These are phyloP conservation scores for Hipposideros armiger DNA, from an alignment of 2,113 vertebrate genomes.

Conservation along the genomic window DNA sequence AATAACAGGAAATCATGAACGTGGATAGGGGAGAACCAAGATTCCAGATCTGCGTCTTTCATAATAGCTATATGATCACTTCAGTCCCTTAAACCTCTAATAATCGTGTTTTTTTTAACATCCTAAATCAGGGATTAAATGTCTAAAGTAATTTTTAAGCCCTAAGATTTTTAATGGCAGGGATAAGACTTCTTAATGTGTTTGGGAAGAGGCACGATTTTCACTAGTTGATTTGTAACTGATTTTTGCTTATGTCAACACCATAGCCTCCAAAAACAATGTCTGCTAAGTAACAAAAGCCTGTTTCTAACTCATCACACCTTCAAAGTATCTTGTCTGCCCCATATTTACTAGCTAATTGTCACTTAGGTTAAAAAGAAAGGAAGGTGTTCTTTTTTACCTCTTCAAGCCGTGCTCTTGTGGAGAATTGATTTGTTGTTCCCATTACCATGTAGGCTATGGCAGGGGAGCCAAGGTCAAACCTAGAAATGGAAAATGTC, in stretches of 20 bases:
- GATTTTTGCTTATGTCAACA: background rate
- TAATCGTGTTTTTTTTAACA: background rate
- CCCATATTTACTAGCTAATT: background rate
- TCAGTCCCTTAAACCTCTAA: too few relatives aligned
- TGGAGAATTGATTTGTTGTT: slow-evolving; percentile 92
- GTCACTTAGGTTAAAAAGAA: slow-evolving; percentile 26
- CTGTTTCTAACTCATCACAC: background rate
- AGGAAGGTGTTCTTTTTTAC: slow-evolving; percentile 76
- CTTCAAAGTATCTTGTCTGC: background rate
- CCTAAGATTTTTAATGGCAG: background rate
- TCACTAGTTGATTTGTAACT: background rate
- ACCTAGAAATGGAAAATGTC: slow-evolving; percentile 86
- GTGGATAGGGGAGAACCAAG: background rate
- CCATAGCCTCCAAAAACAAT: background rate
- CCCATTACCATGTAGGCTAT: slow-evolving; percentile 88
- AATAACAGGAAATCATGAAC: background rate
- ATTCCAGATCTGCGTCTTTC: background rate
- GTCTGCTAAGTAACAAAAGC: slow-evolving; percentile 5
- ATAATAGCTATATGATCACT: background rate
- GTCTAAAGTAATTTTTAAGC: background rate
- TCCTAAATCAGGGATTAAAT: background rate
- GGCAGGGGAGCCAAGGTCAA: slow-evolving; percentile 91
- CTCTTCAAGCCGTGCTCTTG: slow-evolving; percentile 90
- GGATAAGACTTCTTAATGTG: background rate
- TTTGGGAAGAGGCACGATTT: background rate